Evolutionary conservation across 2,113 vertebrate species (phyloP).

Genomic region (Amphiprion ocellaris): DNA sequence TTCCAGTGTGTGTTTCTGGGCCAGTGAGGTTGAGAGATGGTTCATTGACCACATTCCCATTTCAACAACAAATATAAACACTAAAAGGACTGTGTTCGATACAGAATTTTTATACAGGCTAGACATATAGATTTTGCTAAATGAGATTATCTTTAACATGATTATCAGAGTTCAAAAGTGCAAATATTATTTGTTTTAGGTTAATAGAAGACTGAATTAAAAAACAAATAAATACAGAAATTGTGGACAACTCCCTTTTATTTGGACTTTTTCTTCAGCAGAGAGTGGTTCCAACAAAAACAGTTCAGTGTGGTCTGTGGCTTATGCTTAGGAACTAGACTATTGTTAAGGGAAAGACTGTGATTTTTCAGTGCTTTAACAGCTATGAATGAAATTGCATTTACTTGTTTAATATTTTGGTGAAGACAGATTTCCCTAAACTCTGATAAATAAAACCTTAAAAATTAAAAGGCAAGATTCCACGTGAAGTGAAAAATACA

Average conservation of each 20-base stretch:
- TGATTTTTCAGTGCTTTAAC: constrained; percentile 17
- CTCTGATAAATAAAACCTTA: not conserved
- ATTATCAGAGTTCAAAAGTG: no score
- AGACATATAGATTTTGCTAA: no score
- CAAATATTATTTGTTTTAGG: no score
- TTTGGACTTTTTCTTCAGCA: constrained; percentile 1
- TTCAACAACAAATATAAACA: no score
- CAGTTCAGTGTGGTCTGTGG: constrained; percentile 47
- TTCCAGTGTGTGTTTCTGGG: no score
- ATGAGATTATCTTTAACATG: no score
- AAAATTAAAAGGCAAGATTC: not conserved
- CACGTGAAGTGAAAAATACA: not conserved
- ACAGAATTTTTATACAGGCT: no score
- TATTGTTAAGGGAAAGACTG: constrained; percentile 44
- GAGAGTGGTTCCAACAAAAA: constrained; percentile 31
- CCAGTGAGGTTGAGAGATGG: no score
- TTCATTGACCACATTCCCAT: no score
- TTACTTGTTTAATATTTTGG: not conserved
- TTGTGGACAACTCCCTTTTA: not conserved
- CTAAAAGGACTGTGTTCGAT: no score
- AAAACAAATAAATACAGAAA: not conserved
- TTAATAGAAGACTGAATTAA: no score
- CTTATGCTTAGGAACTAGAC: constrained; percentile 8
- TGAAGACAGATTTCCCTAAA: not conserved
- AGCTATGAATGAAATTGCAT: constrained; percentile 12